These are phyloP conservation scores for Zaprionus ghesquierei DNA, from an alignment of 1,140 invertebrate genomes.

Conservation along the genomic window DNA sequence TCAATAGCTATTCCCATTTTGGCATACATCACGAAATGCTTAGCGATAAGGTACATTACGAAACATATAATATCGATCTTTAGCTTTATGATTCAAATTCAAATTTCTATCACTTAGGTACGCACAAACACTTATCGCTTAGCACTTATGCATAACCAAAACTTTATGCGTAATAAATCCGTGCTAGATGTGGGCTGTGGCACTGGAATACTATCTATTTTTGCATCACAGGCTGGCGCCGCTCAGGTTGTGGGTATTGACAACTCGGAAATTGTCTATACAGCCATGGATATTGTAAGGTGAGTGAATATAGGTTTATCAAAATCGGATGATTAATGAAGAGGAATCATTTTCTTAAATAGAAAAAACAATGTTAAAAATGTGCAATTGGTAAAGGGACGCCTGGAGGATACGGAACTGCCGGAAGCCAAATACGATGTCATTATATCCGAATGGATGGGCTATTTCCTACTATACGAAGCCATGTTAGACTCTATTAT, in stretches of 20 bases:
- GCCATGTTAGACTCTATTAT: constrained; percentile 98
- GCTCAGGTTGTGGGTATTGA: constrained; percentile 95
- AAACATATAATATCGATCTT: constrained; percentile 2
- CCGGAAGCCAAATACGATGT: constrained; percentile 94
- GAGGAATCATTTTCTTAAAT: neutral
- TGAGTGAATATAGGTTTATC: constrained; percentile 20
- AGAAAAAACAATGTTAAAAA: constrained; percentile 87
- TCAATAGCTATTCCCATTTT: constrained; percentile 98
- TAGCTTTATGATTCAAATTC: too few species aligned
- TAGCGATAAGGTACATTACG: constrained; percentile 84
- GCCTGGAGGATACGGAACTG: constrained; percentile 94
- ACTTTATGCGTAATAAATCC: constrained; percentile 88
- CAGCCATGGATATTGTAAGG: constrained; percentile 91
- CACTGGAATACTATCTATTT: constrained; percentile 97
- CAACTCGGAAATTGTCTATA: constrained; percentile 92
- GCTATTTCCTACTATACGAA: constrained; percentile 98
- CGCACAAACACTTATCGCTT: constrained; percentile 96
- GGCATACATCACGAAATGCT: constrained; percentile 99
- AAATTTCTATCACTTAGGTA: constrained; percentile 83
- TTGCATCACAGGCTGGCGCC: constrained; percentile 96
- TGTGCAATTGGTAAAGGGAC: constrained; percentile 88
- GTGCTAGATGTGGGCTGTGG: constrained; percentile 97
- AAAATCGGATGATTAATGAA: neutral
- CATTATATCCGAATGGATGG: constrained; percentile 99
- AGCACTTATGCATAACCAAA: constrained; percentile 93